Evolutionary conservation across 2,113 vertebrate genomes (phyloP), one percentile per base, ranked within the genome.

Genomic region (Corythaixoides concolor): DNA sequence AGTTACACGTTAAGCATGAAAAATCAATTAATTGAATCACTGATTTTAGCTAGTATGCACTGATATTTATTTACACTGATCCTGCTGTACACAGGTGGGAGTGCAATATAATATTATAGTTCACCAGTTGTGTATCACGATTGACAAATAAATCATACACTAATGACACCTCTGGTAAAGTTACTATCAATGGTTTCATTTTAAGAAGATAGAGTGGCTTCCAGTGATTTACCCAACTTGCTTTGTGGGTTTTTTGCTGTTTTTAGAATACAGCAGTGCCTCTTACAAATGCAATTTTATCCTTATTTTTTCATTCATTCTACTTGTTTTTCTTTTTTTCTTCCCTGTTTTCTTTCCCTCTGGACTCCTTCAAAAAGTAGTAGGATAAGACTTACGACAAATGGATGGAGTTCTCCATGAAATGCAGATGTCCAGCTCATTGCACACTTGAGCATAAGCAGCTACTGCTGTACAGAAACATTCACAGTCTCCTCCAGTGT

Each of bases 381-480:
- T 55, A 41, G 10, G 7, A 18, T 47, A 15, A 60, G 52, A 99
- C 99, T 99, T 94, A 99, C 99, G 99, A 94, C 99, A 99, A 76
- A 99, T 58, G 26, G 98, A 98, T 7, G 99, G 99, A 8, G 98
- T 98, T 97, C 99, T 98, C 99, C 99, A 99, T 78, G 91, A 81
- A 64, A 99, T 91, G 12, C 99, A 99, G 35, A 98, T 96, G 15
- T 98, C 99, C 30, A 94, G 96, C 14, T 99, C 98, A 17, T 93
- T 99, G 87, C 99, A 99, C 8, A 98, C 99, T 96, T 98, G 98
- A 47, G 99, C 99, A 2, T 99, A 99, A 68, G 99, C 98, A 4
- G 99, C 99, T 86, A 99, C 99, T 17, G 99, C 99, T 9, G 99
- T 99, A 92, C 99, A 99, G 97, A 99, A 98, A 63, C 99, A 99